Conservation (phyloP, 2,797 vertebrate species). For the Mallotus villosus region DNA sequence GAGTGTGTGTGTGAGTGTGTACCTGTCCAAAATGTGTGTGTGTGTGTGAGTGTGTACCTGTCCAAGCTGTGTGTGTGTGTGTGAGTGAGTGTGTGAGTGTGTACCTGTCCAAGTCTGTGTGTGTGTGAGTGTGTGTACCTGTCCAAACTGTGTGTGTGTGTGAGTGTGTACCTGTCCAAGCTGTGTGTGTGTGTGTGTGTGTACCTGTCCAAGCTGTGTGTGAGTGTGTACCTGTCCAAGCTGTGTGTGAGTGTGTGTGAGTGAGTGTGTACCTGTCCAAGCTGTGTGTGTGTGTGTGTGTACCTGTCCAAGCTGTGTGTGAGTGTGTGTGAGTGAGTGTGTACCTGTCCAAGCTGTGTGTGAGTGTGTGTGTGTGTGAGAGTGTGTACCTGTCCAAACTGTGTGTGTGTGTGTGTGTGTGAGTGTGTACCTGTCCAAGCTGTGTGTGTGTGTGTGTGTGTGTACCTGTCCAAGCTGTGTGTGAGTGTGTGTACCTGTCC, state of each 20-base stretch:
- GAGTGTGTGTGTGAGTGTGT: constrained; percentile 1
- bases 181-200: background rate
- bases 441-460: no score
- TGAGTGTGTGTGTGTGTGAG: no score
- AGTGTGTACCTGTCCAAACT: no score
- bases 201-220: constrained; percentile 37
- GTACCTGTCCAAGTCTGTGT: background rate
- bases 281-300: background rate
- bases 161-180: background rate
- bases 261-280: background rate
- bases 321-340: no score
- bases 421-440: no score
- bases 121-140: background rate
- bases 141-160: background rate
- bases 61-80: background rate
- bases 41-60: background rate
- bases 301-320: no score
- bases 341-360: no score
- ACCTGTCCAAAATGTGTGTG: background rate
- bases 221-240: no score
- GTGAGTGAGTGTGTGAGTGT: background rate
- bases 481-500: no score
- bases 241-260: background rate
- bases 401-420: no score
- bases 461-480: no score